Conservation (phyloP, 2,113 vertebrate genomes). For the Solea solea region DNA sequence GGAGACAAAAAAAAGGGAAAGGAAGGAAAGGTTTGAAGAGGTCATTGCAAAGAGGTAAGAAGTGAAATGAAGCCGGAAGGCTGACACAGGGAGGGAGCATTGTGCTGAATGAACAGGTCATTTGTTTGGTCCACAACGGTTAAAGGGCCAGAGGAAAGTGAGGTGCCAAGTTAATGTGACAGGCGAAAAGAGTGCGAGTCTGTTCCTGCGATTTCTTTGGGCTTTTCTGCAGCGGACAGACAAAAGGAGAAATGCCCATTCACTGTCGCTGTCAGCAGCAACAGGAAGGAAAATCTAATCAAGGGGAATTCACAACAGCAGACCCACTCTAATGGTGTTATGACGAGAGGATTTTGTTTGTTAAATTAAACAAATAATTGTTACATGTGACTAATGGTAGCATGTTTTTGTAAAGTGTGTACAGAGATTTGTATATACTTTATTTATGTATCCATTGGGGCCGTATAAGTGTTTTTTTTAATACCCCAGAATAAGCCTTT, state of each 20-base stretch:
- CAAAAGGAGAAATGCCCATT: slow-evolving; percentile 48
- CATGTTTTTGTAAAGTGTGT: neutral
- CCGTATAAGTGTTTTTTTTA: too few species aligned
- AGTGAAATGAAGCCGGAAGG: slow-evolving; percentile 58
- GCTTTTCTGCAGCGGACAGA: slow-evolving; percentile 56
- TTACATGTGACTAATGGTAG: neutral
- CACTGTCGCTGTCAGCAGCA: slow-evolving; percentile 33
- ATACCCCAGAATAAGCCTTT: too few species aligned
- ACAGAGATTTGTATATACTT: too few species aligned
- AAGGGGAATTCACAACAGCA: slow-evolving; percentile 25
- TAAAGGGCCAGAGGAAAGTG: slow-evolving; percentile 48
- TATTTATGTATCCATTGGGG: too few species aligned
- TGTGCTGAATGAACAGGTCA: slow-evolving; percentile 61
- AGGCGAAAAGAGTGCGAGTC: slow-evolving; percentile 58
- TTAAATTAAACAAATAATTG: slow-evolving; percentile 19
- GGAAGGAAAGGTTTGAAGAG: slow-evolving; percentile 46
- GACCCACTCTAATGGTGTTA: slow-evolving; percentile 5
- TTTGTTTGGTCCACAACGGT: slow-evolving; percentile 65
- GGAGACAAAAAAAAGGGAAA: neutral
- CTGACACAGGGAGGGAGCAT: slow-evolving; percentile 39
- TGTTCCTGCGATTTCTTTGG: slow-evolving; percentile 67
- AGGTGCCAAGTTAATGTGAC: slow-evolving; percentile 69
- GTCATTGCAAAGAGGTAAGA: slow-evolving; percentile 36
- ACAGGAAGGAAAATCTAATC: slow-evolving; percentile 21
- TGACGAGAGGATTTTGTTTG: slow-evolving; percentile 22